These are phyloP conservation scores for Diaprepes abbreviatus DNA, from an alignment of 2,888 invertebrate species.

Conservation along the genomic window DNA sequence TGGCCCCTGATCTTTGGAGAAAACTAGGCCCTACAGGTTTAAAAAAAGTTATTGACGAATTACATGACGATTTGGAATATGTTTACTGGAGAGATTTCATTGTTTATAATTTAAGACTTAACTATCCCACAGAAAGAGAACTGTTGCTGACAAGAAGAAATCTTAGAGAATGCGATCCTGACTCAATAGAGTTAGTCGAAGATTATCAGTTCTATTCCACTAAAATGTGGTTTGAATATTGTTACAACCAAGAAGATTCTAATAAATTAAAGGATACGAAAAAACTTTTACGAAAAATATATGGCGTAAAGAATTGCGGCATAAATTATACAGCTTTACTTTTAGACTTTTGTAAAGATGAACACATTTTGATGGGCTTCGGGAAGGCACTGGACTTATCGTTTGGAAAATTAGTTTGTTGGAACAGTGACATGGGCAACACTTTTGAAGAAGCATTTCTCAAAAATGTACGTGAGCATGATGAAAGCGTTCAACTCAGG, in stretches of 20 bases:
- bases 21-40: slow-evolving; percentile 60
- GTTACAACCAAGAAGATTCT: slow-evolving; percentile 37
- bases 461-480: slow-evolving; percentile 50
- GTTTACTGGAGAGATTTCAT: slow-evolving; percentile 79
- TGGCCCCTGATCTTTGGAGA: slow-evolving; percentile 64
- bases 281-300: slow-evolving; percentile 63
- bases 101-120: slow-evolving; percentile 72
- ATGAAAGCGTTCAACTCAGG: slow-evolving; percentile 50
- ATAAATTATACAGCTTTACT: slow-evolving; percentile 73
- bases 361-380: slow-evolving; percentile 71
- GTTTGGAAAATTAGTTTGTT: slow-evolving; percentile 71
- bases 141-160: slow-evolving; percentile 69
- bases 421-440: slow-evolving; percentile 68
- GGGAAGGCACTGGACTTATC: slow-evolving; percentile 72
- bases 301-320: slow-evolving; percentile 21
- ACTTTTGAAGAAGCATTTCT: slow-evolving; percentile 63
- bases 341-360: slow-evolving; percentile 74
- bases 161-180: slow-evolving; percentile 69
- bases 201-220: slow-evolving; percentile 62
- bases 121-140: slow-evolving; percentile 71
- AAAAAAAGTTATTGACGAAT: slow-evolving; percentile 59
- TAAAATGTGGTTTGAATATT: slow-evolving; percentile 62
- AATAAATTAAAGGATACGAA: slow-evolving; percentile 63
- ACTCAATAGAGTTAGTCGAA: slow-evolving; percentile 62
- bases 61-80: slow-evolving; percentile 72